Evolutionary conservation across 2,888 invertebrate species (phyloP), one percentile per base, ranked within the genome.

Genomic region (Antheraea yamamai): DNA sequence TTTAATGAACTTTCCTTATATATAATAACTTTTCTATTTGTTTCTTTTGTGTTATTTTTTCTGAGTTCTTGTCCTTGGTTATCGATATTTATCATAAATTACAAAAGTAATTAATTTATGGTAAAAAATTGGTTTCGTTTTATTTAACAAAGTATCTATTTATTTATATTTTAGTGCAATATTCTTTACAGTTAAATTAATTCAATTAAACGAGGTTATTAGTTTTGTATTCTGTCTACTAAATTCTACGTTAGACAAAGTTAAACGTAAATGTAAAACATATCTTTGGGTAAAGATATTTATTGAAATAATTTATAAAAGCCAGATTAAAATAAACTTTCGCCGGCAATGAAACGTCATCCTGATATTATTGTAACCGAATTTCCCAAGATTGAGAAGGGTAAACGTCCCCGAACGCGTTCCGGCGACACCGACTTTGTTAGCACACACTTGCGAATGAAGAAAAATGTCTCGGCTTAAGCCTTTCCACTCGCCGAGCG

Each of bases 401-500:
- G 89, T 88, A 89, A 84, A 83, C 85, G 88, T 89, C 87, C 88
- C 87, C 83, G 78, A 79, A 83, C 81, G 83, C 87, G 85, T 83
- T 82, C 78, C 80, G 83, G 79, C 86, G 85, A 85, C 89, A 87
- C 80, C 83, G 86, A 89, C 88, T 92, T 92, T 92, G 92, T 92
- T 91, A 92, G 91, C 91, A 88, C 91, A 91, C 88, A 91, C 90
- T 89, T 86, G 89, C 85, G 92, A 93, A 94, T 94, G 93, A 94
- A 94, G 94, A 94, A 94, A 94, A 93, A 94, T 94, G 93, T 93
- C 91, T 90, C 86, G 88, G 92, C 91, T 91, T 92, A 93, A 93
- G 93, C 91, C 92, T 91, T 89, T 90, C 91, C 91, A 89, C 92
- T 91, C 91, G 87, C 87, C 89, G 89, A 87, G 90, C 88, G 87